phyloP scores from a whole-genome alignment of 2,113 vertebrate genomes.

The Thalassarche chlororhynchos region DNA sequence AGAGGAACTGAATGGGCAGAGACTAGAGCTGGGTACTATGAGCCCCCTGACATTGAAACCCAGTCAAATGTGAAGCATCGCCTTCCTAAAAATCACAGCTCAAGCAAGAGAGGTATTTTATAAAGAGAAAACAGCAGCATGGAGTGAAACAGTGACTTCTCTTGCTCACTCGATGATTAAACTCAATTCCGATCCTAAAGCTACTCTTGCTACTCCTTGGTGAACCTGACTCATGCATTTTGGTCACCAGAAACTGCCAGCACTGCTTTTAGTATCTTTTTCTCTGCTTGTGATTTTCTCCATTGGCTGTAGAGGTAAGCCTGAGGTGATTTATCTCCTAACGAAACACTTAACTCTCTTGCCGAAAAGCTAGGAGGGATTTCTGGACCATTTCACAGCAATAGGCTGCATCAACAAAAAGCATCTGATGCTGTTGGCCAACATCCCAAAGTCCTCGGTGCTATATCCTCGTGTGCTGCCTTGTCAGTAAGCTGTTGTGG shows the following conservation, averaged over 20 bases:
- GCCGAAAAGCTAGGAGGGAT: not conserved
- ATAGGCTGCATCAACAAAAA: constrained; percentile 5
- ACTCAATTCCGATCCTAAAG: not conserved
- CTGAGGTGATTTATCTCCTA: not conserved
- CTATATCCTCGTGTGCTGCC: not conserved
- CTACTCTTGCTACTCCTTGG: not conserved
- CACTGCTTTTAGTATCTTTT: not conserved
- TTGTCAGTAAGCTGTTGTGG: not conserved
- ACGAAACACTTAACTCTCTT: not conserved
- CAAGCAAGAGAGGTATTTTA: not conserved
- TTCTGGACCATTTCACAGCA: constrained; percentile 64
- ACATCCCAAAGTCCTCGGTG: not conserved
- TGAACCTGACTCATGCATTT: not conserved
- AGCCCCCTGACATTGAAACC: not conserved
- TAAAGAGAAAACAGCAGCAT: not conserved
- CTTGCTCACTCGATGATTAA: not conserved
- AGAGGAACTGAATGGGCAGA: not conserved
- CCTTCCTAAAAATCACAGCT: not conserved
- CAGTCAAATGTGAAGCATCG: not conserved
- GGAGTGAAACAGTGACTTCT: not conserved
- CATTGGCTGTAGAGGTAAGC: not conserved
- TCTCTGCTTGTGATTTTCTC: not conserved
- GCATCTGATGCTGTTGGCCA: constrained; percentile 19
- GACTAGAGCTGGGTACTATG: rapidly evolving
- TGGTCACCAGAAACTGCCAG: not conserved